phyloP scores from a whole-genome alignment of 2,797 vertebrate species.

The Paguma larvata region DNA sequence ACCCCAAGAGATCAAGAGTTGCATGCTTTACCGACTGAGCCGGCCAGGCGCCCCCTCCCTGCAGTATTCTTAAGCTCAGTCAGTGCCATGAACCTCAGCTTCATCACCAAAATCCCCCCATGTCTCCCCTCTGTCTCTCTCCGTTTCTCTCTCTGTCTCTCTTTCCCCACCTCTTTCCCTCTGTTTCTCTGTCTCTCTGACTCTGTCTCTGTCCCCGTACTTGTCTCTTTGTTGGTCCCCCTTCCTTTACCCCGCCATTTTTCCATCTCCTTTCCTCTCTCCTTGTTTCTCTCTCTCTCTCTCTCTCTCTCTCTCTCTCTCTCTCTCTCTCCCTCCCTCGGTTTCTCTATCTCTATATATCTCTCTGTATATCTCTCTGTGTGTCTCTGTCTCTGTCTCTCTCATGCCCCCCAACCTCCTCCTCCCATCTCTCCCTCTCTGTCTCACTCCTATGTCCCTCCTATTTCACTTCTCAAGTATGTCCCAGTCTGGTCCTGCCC shows the following conservation, averaged over 20 bases:
- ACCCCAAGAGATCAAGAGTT: too few species aligned
- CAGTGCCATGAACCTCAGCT: too few species aligned
- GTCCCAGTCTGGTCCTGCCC: not conserved
- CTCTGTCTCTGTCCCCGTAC: too few species aligned
- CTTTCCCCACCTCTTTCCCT: not conserved
- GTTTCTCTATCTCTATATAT: not conserved
- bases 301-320: not conserved
- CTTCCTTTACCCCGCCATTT: not conserved
- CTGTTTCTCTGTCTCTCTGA: not conserved
- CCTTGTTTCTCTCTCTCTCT: too few species aligned
- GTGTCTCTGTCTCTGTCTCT: not conserved
- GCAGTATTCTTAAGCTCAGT: not conserved
- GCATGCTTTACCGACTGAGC: too few species aligned
- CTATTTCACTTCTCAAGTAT: not conserved
- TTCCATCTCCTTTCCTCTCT: not conserved
- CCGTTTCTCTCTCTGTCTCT: not conserved
- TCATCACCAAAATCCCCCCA: not conserved
- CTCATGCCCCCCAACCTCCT: too few species aligned
- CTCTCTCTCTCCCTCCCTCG: too few species aligned
- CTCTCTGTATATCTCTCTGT: accelerated
- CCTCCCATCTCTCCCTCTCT: not conserved
- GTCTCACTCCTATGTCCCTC: not conserved
- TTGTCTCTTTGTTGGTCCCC: not conserved
- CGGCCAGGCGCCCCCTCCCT: too few species aligned
- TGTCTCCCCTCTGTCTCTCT: too few species aligned